These are phyloP conservation scores for Heliconius nattereri DNA, from an alignment of 1,140 invertebrate genomes.

Conservation along the genomic window DNA sequence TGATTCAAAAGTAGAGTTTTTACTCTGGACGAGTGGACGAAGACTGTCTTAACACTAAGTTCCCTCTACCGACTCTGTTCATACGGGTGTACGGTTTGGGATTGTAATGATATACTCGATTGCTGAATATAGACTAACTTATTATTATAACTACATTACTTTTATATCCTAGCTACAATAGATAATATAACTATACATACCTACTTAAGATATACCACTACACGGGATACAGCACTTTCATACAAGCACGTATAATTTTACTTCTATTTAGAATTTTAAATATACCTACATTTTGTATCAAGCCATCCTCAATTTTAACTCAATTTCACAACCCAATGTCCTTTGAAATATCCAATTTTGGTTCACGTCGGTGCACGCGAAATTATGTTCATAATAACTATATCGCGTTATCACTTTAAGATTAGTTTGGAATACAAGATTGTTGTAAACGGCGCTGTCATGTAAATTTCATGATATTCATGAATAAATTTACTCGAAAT, in stretches of 20 bases:
- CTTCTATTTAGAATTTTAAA: too few species aligned
- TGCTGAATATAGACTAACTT: too few species aligned
- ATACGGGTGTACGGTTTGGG: too few species aligned
- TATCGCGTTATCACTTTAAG: neutral
- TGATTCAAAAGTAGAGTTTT: too few species aligned
- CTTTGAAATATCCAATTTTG: conserved; percentile 30
- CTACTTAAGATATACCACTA: too few species aligned
- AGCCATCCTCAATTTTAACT: neutral
- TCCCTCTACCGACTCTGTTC: neutral
- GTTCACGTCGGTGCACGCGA: conserved; percentile 21
- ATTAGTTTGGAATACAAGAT: conserved; percentile 16
- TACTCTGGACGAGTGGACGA: too few species aligned
- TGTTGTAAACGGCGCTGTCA: neutral
- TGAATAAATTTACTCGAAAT: neutral
- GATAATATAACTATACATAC: too few species aligned
- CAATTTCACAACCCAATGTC: conserved; percentile 27
- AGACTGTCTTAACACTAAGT: neutral
- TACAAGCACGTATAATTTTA: too few species aligned
- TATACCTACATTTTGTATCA: neutral
- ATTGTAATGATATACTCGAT: too few species aligned
- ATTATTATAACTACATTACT: too few species aligned
- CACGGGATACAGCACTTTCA: too few species aligned
- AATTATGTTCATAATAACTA: conserved; percentile 32
- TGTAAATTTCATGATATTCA: conserved; percentile 1
- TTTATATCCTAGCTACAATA: too few species aligned